Conservation (phyloP, 2,797 vertebrate species). For the Podargus strigoides region DNA sequence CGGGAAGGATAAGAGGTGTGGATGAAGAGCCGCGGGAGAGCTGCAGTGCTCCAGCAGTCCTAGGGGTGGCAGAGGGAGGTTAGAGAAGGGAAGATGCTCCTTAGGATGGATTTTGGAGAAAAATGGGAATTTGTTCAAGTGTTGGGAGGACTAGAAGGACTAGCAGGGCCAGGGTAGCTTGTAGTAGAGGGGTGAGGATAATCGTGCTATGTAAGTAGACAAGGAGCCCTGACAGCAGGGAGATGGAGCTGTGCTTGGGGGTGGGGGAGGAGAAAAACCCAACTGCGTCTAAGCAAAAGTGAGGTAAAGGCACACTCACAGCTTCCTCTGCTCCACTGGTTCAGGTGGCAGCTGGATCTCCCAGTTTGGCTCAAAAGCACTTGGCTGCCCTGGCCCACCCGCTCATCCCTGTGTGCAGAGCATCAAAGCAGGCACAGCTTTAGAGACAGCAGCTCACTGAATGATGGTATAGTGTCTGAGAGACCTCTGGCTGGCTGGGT, state of each 20-base stretch:
- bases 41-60: background rate
- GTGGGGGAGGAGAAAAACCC: background rate
- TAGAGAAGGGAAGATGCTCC: background rate
- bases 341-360: background rate
- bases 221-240: background rate
- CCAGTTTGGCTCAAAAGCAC: background rate
- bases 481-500: accelerated
- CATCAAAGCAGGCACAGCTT: accelerated
- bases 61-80: background rate
- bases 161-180: background rate
- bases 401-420: background rate
- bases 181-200: background rate
- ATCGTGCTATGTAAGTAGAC: no score
- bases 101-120: background rate
- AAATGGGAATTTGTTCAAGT: background rate
- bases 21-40: background rate
- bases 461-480: accelerated
- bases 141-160: background rate
- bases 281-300: background rate
- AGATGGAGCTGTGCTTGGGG: accelerated
- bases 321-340: background rate
- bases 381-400: background rate
- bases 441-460: accelerated
- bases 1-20: background rate
- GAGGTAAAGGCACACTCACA: background rate